Evolutionary conservation across 2,797 vertebrate genomes (phyloP), one percentile per base, ranked within the genome.

Genomic region (Eulemur coronatus): DNA sequence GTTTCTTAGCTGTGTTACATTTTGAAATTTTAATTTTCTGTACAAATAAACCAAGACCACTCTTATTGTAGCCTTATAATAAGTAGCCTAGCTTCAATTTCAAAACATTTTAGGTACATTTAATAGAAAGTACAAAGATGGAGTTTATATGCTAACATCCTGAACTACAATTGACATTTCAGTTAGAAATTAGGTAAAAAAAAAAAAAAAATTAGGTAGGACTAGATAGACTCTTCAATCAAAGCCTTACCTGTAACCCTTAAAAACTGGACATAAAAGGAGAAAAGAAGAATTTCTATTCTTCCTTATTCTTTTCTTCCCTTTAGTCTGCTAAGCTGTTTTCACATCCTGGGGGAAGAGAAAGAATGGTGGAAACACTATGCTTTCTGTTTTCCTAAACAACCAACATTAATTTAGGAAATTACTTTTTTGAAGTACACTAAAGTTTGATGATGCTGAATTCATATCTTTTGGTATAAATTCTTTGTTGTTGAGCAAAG

Each of bases 21-120:
- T 78, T 91, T 18, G 38, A 87, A 87, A 35, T 78, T 93, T 73
- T 57, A 57, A 78, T 90, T 76, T 96, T 96, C 10, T 89, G 26
- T 81, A 35, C 59, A 75, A 2, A 20, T 75, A 55, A 97, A 12
- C 41, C 35, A 65, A 67, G 85, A 94, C 55, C 91, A 91, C 11
- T 82, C 30, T 80, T 80, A 73, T 22, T 8, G 5, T 48, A 91
- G 10, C n/a, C 7, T 46, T 81, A 15, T 30, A 82, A 67, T 86
- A 50, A 85, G 43, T 43, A 52, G 5, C 43, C 35, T 72, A 35
- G 33, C 35, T 92, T 63, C 22, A 73, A 5, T 94, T 59, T 96
- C 85, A 76, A 95, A 95, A 84, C 24, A n/a, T 80, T 89, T 59
- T 79, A 86, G 72, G 6, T 81, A 52, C 35, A 43, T 55, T 72